Base-by-base conservation (phyloP, 2,797 vertebrate genomes). In the Siniperca scherzeri region DNA sequence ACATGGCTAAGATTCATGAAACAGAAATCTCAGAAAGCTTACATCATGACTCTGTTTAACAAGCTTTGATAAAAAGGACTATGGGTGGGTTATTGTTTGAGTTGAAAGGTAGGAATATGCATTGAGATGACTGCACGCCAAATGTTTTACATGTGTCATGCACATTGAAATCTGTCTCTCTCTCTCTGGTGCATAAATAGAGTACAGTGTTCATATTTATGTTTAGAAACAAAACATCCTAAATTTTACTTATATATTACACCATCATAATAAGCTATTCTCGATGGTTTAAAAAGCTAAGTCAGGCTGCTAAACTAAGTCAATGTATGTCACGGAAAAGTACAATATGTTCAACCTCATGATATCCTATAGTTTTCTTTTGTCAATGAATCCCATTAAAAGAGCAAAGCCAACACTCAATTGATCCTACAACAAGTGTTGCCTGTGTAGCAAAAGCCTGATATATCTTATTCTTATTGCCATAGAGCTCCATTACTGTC, bases 11-110 rank as follows among this genome's bases (percentile, higher is more conserved):
- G 74, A 74, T 80, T 82, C 79, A 70, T 81, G 68, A 91, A 88
- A 80, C 40, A 53, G 30, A 82, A 71, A 81, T 69, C 46, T 84
- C 77, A 81, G 59, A 81, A 67, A 76, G 81, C 74, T 74, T 33
- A 59, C 84, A 74, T 86, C 71, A 50, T 56, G 67, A 86, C 84
- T 76, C 67, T 66, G 68, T 27, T 27, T 27, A 27, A 27, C 27
- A 27, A 27, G 72, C 81, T 93, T 83, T 87, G 81, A 91, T 91
- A 74, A 89, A 83, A 78, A 84, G 46, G 59, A 61, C 27, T 62
- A 72, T 25, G 66, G 60, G 60, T 56, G 22, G 64, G 21, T 17
- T 27, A 60, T 60, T 73, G 60, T 73, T 17, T 5, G 52, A 77
- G 82, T 61, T 88, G 57, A 83, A 87, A 76, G 60, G 73, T 65